Base-by-base conservation (phyloP, 2,888 invertebrate genomes). In the Leucoma salicis region DNA sequence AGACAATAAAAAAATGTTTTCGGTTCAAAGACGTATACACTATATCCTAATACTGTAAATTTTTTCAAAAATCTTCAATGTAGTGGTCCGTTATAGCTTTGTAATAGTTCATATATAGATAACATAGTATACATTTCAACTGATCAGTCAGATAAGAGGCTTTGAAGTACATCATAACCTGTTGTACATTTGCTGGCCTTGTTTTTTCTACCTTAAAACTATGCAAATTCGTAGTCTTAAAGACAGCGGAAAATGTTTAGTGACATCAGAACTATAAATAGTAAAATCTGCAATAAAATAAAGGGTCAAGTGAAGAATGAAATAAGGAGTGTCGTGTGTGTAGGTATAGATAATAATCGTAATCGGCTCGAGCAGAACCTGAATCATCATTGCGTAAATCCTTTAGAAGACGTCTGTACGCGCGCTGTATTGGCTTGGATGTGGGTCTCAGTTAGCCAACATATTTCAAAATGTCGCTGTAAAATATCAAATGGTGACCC, bases 401-500 rank as follows among this genome's bases (percentile, higher is more conserved):
- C 43, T 57, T 57, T 69, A 65, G 70, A 74, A 74, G 70, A 74
- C 47, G 56, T 56, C 61, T 66, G 57, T 63, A 53, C n/a, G 47
- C 51, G 51, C 51, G 57, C 47, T 53, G 54, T 43, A 56, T 61
- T 61, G 54, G 50, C 61, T 59, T 63, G 49, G 54, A 66, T 72
- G 70, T 68, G 59, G 63, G 66, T 53, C 62, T 65, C 44, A 63
- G 70, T 84, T 84, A 56, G 77, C 78, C 65, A 85, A 86, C 64
- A 57, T 68, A 66, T 78, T 72, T 66, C 71, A 66, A 78, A 87
- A 86, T 83, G 81, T 80, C 80, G 65, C 75, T 67, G 68, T 68
- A 73, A 83, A 87, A 84, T 86, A 85, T 76, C 85, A 86, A 71
- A 62, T 62, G 59, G 25, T 70, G 82, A 84, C 82, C 82, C 65